Percentiles rank a stretch among this genome's conserved stretches.
Evolutionary conservation across 35 echinoderm and acorn worm species (phyloP).

Genomic region (Stichopus chloronotus): DNA sequence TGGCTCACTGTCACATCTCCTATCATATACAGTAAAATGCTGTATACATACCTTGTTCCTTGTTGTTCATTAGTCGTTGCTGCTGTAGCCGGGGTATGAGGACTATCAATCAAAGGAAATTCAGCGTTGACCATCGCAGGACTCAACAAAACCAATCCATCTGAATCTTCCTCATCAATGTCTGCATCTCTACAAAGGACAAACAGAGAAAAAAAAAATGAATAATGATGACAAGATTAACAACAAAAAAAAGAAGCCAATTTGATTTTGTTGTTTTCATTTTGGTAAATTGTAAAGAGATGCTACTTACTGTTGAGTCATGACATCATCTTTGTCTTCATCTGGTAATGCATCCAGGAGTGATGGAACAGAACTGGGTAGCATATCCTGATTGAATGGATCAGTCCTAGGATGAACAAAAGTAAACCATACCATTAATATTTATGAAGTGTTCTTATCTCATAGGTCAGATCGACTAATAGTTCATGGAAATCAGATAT

Average conservation of each 20-base stretch:
- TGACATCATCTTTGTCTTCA: slow-evolving; percentile 79
- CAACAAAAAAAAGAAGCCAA: too few relatives aligned
- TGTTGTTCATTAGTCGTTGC: slow-evolving; percentile 14
- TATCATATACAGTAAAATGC: not conserved
- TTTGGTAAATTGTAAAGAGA: too few relatives aligned
- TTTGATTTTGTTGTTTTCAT: too few relatives aligned
- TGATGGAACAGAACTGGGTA: slow-evolving; percentile 74
- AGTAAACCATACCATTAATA: not conserved
- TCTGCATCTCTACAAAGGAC: slow-evolving; percentile 68
- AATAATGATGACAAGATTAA: too few relatives aligned
- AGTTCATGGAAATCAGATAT: too few relatives aligned
- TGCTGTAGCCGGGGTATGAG: slow-evolving; percentile 66
- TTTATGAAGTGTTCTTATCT: not conserved
- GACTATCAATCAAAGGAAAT: slow-evolving; percentile 71
- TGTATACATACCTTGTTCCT: slow-evolving; percentile 54
- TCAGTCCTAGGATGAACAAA: slow-evolving; percentile 81
- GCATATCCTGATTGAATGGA: slow-evolving; percentile 87
- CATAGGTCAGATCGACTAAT: too few relatives aligned
- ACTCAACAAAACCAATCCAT: slow-evolving; percentile 51
- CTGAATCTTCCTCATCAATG: slow-evolving; percentile 39
- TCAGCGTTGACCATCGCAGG: slow-evolving; percentile 93
- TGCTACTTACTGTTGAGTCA: slow-evolving; percentile 84
- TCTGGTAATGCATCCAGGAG: slow-evolving; percentile 85
- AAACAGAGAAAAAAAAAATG: slow-evolving; percentile 5
- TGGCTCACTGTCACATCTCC: not conserved